phyloP scores from a whole-genome alignment of 2,113 vertebrate genomes.

The Callipepla californica region DNA sequence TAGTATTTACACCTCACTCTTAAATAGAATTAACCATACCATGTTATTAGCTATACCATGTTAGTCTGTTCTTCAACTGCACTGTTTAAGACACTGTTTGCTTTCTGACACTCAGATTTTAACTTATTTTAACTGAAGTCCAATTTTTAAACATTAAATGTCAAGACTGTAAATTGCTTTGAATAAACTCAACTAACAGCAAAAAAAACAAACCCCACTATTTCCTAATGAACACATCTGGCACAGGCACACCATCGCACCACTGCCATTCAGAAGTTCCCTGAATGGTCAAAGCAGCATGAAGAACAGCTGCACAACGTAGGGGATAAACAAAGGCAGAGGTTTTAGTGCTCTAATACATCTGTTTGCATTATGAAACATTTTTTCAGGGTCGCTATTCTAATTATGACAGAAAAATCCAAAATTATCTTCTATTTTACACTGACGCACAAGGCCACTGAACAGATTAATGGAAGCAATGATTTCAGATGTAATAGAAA shows the following conservation, averaged over 20 bases:
- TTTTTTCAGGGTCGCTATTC: not conserved
- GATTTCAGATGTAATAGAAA: not conserved
- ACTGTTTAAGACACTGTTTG: not conserved
- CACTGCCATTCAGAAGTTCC: not conserved
- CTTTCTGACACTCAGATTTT: constrained; percentile 20
- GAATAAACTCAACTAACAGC: not conserved
- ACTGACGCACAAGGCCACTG: accelerated
- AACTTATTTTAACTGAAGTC: not conserved
- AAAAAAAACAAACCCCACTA: not conserved
- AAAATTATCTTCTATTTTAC: not conserved
- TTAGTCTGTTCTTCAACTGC: not conserved
- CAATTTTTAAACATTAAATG: not conserved
- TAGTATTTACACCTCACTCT: not conserved
- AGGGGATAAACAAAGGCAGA: not conserved
- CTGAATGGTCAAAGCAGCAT: not conserved
- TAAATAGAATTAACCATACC: not conserved
- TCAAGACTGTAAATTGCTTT: not conserved
- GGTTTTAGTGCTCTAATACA: not conserved
- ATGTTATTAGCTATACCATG: not conserved
- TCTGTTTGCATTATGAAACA: not conserved
- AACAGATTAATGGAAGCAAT: not conserved
- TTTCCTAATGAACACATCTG: constrained; percentile 31
- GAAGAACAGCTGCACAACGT: not conserved
- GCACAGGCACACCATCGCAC: not conserved
- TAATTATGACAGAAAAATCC: not conserved